These are phyloP conservation scores for Anoplius nigerrimus DNA, from an alignment of 2,888 invertebrate genomes.

Conservation along the genomic window DNA sequence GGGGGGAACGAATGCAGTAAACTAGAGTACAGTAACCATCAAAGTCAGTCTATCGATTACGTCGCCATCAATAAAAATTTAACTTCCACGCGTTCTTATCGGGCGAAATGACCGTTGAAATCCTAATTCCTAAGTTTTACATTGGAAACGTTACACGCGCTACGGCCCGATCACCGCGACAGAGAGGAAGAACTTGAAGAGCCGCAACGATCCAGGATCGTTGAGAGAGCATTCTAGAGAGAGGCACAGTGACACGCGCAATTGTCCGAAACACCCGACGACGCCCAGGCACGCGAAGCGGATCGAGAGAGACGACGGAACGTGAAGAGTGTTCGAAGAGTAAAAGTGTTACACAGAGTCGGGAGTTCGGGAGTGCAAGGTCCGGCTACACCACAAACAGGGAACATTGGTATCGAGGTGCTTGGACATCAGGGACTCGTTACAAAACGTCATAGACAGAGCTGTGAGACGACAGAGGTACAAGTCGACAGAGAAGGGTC, in stretches of 20 bases:
- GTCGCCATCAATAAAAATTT: background rate
- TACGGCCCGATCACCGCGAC: too few relatives aligned
- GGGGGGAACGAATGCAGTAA: slow-evolving; percentile 3
- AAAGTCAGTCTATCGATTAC: background rate
- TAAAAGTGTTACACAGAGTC: slow-evolving; percentile 18
- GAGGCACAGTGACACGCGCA: slow-evolving; percentile 14
- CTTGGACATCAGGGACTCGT: background rate
- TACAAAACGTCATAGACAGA: slow-evolving; percentile 12
- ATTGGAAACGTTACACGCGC: too few relatives aligned
- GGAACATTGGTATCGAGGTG: slow-evolving; percentile 46
- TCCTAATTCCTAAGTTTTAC: too few relatives aligned
- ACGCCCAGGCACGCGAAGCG: slow-evolving; percentile 28
- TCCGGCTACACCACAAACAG: slow-evolving; percentile 73
- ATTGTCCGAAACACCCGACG: slow-evolving; percentile 10
- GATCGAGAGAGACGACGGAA: slow-evolving; percentile 39
- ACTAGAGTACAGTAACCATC: slow-evolving; percentile 13
- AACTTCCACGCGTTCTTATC: background rate
- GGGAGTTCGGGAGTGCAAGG: slow-evolving; percentile 65
- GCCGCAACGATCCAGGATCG: too few relatives aligned
- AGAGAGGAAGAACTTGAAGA: slow-evolving; percentile 2
- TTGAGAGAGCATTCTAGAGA: too few relatives aligned
- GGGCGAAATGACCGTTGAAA: too few relatives aligned
- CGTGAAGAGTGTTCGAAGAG: slow-evolving; percentile 48
- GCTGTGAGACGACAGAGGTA: too few relatives aligned
- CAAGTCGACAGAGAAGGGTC: too few relatives aligned